Evolutionary conservation across 2,888 invertebrate genomes (phyloP), one percentile per base, ranked within the genome.

Genomic region (Diarsia mendica): DNA sequence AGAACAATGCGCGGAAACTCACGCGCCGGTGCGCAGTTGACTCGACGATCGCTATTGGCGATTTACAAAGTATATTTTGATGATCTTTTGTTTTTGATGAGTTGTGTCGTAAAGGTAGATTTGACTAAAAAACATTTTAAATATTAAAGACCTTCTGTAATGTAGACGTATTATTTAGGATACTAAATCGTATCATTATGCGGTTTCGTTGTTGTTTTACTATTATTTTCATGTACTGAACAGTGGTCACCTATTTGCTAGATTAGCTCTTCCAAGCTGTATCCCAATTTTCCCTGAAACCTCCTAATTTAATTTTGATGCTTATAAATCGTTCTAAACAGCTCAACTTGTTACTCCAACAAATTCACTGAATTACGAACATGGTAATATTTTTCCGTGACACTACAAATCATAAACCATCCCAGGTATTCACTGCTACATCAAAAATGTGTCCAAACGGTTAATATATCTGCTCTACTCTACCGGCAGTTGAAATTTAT

Each of bases 401-500:
- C 61, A 65, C 66, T 67, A 82, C 84, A 87, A 88, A 82, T 87
- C 86, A 86, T 74, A 66, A 74, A 88, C 67, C 66, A 82, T 82
- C 83, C 68, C 77, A 85, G 82, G 78, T 86, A 87, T 87, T 86
- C 73, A 44, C 13, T 51, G 69, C 61, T 77, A 78, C 72, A 79
- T 86, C 87, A 88, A 87, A 85, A 85, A 88, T 87, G 83, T 87
- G 85, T 87, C 88, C 61, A 75, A 85, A 79, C 74, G 69, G 53
- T 44, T 75, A 84, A 87, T 83, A 85, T 87, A 84, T 88, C 72
- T 80, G 53, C 46, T 18, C n/a, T 64, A 53, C 61, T 74, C 93
- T 94, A 90, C 94, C 94, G 94, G 94, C 93, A 93, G 51, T 66
- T 68, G 72, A 86, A 89, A 93, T 93, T 94, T 94, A 93, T 93